These are phyloP conservation scores for Hydra vulgaris DNA, from an alignment of 30 jellyfish, hydroid and myxozoan species.

Conservation along the genomic window DNA sequence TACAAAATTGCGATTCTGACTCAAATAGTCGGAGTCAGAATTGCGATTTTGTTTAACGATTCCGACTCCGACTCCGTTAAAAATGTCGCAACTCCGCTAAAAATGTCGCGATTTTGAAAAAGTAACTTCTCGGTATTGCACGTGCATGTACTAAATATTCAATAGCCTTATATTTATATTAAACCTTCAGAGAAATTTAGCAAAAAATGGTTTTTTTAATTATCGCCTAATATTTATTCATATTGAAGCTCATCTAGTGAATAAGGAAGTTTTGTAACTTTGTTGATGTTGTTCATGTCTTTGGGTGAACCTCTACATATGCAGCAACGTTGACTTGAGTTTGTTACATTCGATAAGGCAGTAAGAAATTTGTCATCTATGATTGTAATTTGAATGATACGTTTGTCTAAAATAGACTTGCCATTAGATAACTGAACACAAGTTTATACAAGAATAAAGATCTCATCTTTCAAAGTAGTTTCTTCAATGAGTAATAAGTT, in stretches of 20 bases:
- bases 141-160: too few species aligned
- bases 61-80: too few species aligned
- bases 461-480: neutral
- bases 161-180: too few species aligned
- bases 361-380: neutral
- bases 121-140: too few species aligned
- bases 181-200: too few species aligned
- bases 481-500: neutral
- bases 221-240: too few species aligned
- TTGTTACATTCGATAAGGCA: neutral
- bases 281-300: neutral
- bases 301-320: neutral
- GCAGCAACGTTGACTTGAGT: neutral
- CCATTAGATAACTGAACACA: neutral
- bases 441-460: neutral
- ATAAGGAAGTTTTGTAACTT: neutral
- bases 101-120: too few species aligned
- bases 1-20: too few species aligned
- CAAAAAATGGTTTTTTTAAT: too few species aligned
- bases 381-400: neutral
- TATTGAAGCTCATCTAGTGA: neutral
- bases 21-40: too few species aligned
- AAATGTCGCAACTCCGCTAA: too few species aligned
- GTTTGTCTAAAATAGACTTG: neutral
- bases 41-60: too few species aligned